These are phyloP conservation scores for Cydia pomonella DNA, from an alignment of 1,140 invertebrate species.

Conservation along the genomic window DNA sequence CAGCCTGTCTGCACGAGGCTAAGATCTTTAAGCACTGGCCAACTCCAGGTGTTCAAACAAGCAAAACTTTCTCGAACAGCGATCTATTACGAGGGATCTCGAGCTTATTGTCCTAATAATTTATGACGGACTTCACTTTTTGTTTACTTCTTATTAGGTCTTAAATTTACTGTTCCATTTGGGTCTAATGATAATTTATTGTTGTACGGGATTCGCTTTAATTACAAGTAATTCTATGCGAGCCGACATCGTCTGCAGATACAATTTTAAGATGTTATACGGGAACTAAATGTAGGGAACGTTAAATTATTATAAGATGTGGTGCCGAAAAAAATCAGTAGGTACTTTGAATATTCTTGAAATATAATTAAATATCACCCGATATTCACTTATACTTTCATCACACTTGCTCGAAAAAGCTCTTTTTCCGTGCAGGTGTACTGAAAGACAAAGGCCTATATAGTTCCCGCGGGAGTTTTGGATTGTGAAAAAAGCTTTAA, in stretches of 20 bases:
- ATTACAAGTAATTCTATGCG: conserved; percentile 8
- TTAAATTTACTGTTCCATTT: conserved; percentile 43
- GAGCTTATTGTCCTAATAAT: conserved; percentile 50
- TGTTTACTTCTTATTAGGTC: conserved; percentile 52
- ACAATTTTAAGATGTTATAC: background rate
- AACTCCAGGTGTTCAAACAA: conserved; percentile 47
- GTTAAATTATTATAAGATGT: too few species aligned
- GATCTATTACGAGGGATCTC: conserved; percentile 47
- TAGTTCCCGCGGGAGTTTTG: too few species aligned
- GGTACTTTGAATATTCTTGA: too few species aligned
- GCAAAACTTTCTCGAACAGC: conserved; percentile 46
- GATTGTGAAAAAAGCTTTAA: too few species aligned
- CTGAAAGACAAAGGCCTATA: too few species aligned
- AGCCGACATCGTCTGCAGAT: background rate
- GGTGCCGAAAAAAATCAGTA: too few species aligned
- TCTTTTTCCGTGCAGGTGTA: too few species aligned
- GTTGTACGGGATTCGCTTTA: conserved; percentile 14
- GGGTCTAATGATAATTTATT: conserved; percentile 16
- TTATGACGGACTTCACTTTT: conserved; percentile 51
- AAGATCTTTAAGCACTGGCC: conserved; percentile 2
- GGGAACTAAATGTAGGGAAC: background rate
- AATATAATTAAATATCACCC: too few species aligned
- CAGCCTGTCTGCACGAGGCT: background rate
- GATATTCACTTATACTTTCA: too few species aligned
- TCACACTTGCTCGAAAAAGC: too few species aligned